These are phyloP conservation scores for Peucedramus taeniatus DNA, from an alignment of 2,113 vertebrate species.

Conservation along the genomic window DNA sequence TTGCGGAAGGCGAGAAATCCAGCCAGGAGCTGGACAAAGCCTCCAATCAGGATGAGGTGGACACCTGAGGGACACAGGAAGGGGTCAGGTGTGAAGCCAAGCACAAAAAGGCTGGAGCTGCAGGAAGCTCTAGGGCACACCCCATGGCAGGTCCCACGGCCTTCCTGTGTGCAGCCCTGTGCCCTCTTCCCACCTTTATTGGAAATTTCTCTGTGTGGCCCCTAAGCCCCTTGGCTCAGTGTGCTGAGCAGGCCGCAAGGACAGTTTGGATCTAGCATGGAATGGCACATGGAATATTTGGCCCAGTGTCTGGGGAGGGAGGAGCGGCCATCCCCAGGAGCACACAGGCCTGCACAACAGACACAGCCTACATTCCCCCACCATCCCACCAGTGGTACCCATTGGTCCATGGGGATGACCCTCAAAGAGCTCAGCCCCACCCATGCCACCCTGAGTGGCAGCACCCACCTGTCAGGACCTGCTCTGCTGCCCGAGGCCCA, in stretches of 20 bases:
- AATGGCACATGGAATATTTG: neutral
- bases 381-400: neutral
- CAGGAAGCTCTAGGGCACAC: neutral
- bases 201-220: too few relatives aligned
- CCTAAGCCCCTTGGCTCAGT: neutral
- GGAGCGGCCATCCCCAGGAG: neutral
- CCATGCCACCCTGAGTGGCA: accelerated
- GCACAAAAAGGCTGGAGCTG: neutral
- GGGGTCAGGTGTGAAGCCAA: neutral
- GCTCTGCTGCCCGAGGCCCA: conserved; percentile 70
- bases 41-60: conserved; percentile 85
- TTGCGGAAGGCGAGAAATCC: conserved; percentile 86
- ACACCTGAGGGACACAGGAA: conserved; percentile 71
- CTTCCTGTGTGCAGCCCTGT: neutral
- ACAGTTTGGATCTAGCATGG: neutral
- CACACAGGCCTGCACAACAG: accelerated
- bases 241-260: neutral
- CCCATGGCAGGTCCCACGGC: accelerated
- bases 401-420: accelerated
- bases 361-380: neutral
- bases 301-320: neutral
- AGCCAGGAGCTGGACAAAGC: conserved; percentile 82
- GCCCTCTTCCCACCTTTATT: neutral
- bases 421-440: neutral
- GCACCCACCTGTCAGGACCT: conserved; percentile 82